phyloP scores from a whole-genome alignment of 2,888 invertebrate species.

The Galeopsomyia nigrocyanea region DNA sequence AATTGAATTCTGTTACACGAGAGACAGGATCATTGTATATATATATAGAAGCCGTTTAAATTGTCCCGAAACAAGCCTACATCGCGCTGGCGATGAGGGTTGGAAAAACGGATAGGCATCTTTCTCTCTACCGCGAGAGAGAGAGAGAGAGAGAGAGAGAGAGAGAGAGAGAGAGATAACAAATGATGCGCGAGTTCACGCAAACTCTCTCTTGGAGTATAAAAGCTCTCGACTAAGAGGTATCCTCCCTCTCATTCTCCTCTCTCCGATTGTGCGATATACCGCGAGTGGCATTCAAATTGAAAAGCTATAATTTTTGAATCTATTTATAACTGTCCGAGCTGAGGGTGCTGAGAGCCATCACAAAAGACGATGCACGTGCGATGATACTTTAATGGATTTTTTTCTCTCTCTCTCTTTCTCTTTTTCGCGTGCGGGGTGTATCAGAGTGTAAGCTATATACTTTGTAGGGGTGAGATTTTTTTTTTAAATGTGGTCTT shows the following conservation, averaged over 20 bases:
- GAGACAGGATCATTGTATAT: slow-evolving; percentile 58
- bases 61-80: slow-evolving; percentile 57
- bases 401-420: too few relatives aligned
- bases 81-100: slow-evolving; percentile 48
- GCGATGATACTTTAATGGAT: slow-evolving; percentile 46
- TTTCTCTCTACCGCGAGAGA: slow-evolving; percentile 57
- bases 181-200: slow-evolving; percentile 55
- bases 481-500: slow-evolving; percentile 31
- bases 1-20: slow-evolving; percentile 60
- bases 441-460: too few relatives aligned
- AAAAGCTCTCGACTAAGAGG: slow-evolving; percentile 44
- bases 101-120: slow-evolving; percentile 42
- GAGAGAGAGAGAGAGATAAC: too few relatives aligned
- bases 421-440: slow-evolving; percentile 17
- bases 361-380: slow-evolving; percentile 41
- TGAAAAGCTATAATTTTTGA: slow-evolving; percentile 63
- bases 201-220: slow-evolving; percentile 48
- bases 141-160: too few relatives aligned
- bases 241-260: slow-evolving; percentile 48
- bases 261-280: slow-evolving; percentile 16
- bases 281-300: slow-evolving; percentile 52
- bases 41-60: slow-evolving; percentile 61
- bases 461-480: too few relatives aligned
- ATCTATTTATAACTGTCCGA: slow-evolving; percentile 62
- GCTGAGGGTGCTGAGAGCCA: not conserved